Base-by-base conservation (phyloP, 2,797 vertebrate species). In the Lacerta agilis region DNA sequence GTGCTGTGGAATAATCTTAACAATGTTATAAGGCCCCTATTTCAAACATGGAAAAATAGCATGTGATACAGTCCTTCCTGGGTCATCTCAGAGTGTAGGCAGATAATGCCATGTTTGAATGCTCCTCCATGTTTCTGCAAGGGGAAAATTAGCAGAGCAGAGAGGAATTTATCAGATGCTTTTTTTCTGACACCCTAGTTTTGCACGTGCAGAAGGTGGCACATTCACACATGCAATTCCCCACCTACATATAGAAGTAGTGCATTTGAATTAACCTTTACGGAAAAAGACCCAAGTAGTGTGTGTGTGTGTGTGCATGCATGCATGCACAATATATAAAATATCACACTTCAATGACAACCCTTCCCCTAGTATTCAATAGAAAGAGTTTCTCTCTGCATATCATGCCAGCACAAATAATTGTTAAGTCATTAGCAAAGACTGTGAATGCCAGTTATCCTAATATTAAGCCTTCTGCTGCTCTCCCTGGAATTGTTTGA, bases 371-470 rank as follows among this genome's bases (percentile, higher is more conserved):
- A 45, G 81, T 92, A 95, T 92, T 86, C 84, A 92, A 89, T 58
- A 61, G 92, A 83, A 94, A 94, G 87, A 81, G 87, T 93, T 86
- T 88, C 92, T 90, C 86, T 90, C 90, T 88, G 89, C 73, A 1
- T 83, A 87, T 91, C 2, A 0, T 92, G 94, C 92, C 95, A 92
- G 92, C 2, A 33, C 92, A 89, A 94, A 94, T 92, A 94, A 95
- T 96, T n/a, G 29, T 94, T 92, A 94, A 86, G 41, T 94, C 95
- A 95, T 97, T 96, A 97, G 94, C 93, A 92, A 92, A 96, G 94
- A 87, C 93, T 91, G 91, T 3, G 79, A 90, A 88, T 88, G 79
- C 89, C 92, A 92, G 73, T 92, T 86, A 88, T 88, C 89, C 95
- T 89, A 92, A 93, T 93, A 95, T 81, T 92, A 91, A 96, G 92